Evolutionary conservation across 2,113 vertebrate species (phyloP), one percentile per base, ranked within the genome.

Genomic region (Phyllostomus hastatus): DNA sequence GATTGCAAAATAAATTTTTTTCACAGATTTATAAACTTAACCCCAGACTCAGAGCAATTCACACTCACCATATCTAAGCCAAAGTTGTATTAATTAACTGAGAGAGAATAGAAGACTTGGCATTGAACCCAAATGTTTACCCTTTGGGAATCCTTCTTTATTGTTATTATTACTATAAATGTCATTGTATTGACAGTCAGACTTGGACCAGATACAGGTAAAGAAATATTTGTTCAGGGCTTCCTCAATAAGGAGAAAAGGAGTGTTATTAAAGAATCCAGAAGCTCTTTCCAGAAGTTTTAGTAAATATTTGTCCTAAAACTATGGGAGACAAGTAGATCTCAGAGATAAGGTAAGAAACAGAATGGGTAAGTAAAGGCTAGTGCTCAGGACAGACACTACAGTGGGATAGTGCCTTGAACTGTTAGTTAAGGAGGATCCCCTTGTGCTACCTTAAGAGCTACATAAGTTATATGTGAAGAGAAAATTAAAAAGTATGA

Each of bases 241-340:
- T 84, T 67, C 89, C 76, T 91, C 26, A 7, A 6, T 64, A 79
- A 84, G 35, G 22, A 92, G 19, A 4, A 5, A 70, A 93, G 15
- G 8, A 72, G 24, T 80, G 16, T 28, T 95, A 10, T 91, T 87
- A 80, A 35, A 54, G 57, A 94, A 83, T 50, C 41, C 48, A 41
- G 38, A 90, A 73, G 4, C 2, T 16, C 87, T 83, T 80, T 52
- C 70, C 41, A 48, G 35, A 54, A 15, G 22, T 48, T 28, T 86
- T 90, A 24, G 15, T 80, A 91, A 97, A 75, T 91, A 83, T 84
- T 91, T 95, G 38, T 28, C 93, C 72, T 95, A 54, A 88, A 88
- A 81, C 76, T 70, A 5, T 80, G 54, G 5, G 16, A 78, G 48
- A 15, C 31, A 95, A 81, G 33, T 20, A 73, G 66, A 76, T 72